Base-by-base conservation (phyloP, 2,113 vertebrate species). In the Phalacrocorax aristotelis region DNA sequence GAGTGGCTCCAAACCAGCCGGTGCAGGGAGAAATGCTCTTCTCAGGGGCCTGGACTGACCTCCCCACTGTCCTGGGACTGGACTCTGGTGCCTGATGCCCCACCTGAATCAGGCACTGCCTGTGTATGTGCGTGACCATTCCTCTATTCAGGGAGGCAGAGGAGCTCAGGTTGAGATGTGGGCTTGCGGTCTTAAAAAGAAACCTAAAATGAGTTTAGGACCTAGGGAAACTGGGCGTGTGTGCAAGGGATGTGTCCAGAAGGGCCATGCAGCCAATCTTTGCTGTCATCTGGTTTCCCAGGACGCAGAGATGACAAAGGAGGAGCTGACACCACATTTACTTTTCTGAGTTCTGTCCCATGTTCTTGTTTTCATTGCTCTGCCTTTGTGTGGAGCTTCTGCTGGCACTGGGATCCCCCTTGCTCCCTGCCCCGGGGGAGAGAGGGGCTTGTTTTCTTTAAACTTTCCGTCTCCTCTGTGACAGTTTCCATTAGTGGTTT, bases 401-500 rank as follows among this genome's bases (percentile, higher is more conserved):
- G 5, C 71, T 96, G 92, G 84, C 61, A 86, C 72, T 93, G 90
- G 71, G 57, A 84, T 92, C 82, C 55, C 40, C 62, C 89, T 91
- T 9, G 0, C 32, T 96, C 90, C 55, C 48, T 88, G 82, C 79
- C 93, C 72, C 2, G 5, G 44, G 60, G 82, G 57, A 93, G 75
- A 93, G 61, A 86, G 89, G 75, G 71, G 60, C 89, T 72, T 90
- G 70, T 94, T 95, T 91, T 86, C 89, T 93, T 96, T 97, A 97
- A 96, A 97, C 93, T 97, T 95, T 93, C 96, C 0, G 3, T 91
- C 94, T 96, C 74, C 78, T 95, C 91, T 57, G 70, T 95, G 96
- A 97, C 97, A 96, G 89, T 97, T 97, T 95, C 95, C 96, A 97
- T 97, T 97, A 97, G 97, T 93, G 94, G 97, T 95, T 97, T 97